phyloP scores from a whole-genome alignment of 2,113 vertebrate genomes.

The Scalopus aquaticus region DNA sequence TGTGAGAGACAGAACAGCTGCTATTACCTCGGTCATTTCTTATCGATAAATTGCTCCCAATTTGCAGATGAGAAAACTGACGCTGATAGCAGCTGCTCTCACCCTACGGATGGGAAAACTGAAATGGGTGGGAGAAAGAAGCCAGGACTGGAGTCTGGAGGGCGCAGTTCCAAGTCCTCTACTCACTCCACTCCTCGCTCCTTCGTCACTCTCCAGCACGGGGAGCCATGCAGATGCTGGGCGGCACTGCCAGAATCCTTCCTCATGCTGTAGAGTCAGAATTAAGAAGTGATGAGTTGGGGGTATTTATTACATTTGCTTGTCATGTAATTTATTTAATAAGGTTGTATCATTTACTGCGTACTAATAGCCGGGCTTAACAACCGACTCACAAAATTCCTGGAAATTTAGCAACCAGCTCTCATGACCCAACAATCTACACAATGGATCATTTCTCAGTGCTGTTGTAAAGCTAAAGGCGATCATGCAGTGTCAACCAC shows the following conservation, averaged over 20 bases:
- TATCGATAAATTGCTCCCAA: not conserved
- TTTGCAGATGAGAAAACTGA: not conserved
- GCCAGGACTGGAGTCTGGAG: not conserved
- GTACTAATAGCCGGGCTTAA: constrained; percentile 32
- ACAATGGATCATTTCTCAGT: not conserved
- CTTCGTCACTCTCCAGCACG: not conserved
- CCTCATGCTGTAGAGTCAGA: not conserved
- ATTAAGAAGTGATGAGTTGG: not conserved
- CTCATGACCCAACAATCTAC: not conserved
- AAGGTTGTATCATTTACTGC: not conserved
- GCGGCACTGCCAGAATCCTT: not conserved
- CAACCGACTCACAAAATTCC: constrained; percentile 42
- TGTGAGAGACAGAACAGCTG: not conserved
- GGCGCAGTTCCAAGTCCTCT: not conserved
- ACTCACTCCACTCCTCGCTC: not conserved
- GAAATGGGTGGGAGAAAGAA: not conserved
- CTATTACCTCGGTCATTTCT: not conserved
- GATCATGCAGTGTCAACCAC: not conserved
- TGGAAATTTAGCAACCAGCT: constrained; percentile 14
- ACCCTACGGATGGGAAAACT: not conserved
- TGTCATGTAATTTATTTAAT: constrained; percentile 6
- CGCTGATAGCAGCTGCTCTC: not conserved
- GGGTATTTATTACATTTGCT: not conserved
- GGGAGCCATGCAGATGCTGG: no score
- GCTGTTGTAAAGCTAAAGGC: constrained; percentile 16